Conservation (phyloP, 2,888 invertebrate species). For the Meta bourneti region DNA sequence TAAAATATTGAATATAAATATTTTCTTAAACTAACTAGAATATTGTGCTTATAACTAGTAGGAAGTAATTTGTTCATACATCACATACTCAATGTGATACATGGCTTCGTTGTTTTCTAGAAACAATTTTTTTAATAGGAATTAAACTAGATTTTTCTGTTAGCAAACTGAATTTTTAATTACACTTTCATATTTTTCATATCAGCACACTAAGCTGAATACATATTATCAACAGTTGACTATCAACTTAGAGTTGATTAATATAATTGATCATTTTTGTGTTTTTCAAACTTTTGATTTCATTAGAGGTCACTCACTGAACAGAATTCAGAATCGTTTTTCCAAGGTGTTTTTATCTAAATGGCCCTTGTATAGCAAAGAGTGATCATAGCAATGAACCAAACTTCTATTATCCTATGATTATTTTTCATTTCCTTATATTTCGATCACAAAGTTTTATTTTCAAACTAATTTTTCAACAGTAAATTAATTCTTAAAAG, state of each 20-base stretch:
- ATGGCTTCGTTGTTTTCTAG: not conserved
- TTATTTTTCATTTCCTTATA: no score
- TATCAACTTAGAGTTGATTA: not conserved
- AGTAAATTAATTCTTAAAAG: no score
- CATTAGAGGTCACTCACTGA: no score
- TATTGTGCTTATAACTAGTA: constrained; percentile 41
- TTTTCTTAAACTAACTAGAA: not conserved
- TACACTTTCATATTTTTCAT: not conserved
- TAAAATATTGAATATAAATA: constrained; percentile 12
- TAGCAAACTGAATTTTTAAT: not conserved
- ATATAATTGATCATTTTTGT: no score
- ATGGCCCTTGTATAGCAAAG: no score
- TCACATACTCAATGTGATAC: not conserved
- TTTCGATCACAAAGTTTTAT: no score
- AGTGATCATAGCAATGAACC: no score
- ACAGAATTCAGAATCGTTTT: no score
- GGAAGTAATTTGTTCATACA: constrained; percentile 4
- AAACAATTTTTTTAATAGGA: not conserved
- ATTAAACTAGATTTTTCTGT: not conserved
- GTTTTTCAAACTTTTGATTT: no score
- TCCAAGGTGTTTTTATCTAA: no score
- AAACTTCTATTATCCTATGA: no score
- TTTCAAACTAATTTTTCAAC: no score
- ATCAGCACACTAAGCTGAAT: not conserved
- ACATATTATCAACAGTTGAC: not conserved